Evolutionary conservation across 1,140 invertebrate species (phyloP).

Genomic region (Drepana arcuata): DNA sequence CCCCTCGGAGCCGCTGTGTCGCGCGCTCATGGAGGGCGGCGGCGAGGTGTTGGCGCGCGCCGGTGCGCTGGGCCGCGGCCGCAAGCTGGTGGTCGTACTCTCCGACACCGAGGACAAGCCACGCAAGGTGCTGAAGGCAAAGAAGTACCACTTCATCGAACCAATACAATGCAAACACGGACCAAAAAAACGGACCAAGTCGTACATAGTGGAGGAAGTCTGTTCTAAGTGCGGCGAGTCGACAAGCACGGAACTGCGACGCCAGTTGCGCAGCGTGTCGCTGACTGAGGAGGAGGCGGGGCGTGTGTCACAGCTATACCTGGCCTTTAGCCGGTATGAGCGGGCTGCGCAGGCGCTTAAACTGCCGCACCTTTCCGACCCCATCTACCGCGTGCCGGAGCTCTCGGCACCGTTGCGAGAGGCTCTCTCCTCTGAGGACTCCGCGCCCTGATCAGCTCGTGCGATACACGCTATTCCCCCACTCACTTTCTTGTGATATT

Average conservation of each 20-base stretch:
- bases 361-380: constrained; percentile 46
- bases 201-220: constrained; percentile 29
- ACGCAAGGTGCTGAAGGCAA: constrained; percentile 14
- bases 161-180: constrained; percentile 37
- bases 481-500: constrained; percentile 29
- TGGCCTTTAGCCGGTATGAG: constrained; percentile 44
- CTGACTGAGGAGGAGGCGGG: constrained; percentile 55
- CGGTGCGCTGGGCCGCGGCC: constrained; percentile 15
- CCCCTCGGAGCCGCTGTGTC: constrained; percentile 43
- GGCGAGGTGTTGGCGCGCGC: constrained; percentile 43
- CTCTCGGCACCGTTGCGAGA: constrained; percentile 34
- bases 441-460: no score
- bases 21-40: constrained; percentile 49
- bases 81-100: constrained; percentile 30
- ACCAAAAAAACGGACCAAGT: constrained; percentile 23
- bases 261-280: constrained; percentile 36
- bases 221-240: constrained; percentile 52
- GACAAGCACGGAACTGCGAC: constrained; percentile 32
- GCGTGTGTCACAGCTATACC: constrained; percentile 42
- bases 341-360: constrained; percentile 37
- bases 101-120: constrained; percentile 24
- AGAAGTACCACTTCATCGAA: constrained; percentile 42
- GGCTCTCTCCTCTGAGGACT: constrained; percentile 22
- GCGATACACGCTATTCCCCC: no score
- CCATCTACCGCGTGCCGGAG: constrained; percentile 51